Percentiles rank a stretch among this genome's conserved stretches.
phyloP scores from a whole-genome alignment of 2,888 invertebrate species.

The Nemapogon koenigi region DNA sequence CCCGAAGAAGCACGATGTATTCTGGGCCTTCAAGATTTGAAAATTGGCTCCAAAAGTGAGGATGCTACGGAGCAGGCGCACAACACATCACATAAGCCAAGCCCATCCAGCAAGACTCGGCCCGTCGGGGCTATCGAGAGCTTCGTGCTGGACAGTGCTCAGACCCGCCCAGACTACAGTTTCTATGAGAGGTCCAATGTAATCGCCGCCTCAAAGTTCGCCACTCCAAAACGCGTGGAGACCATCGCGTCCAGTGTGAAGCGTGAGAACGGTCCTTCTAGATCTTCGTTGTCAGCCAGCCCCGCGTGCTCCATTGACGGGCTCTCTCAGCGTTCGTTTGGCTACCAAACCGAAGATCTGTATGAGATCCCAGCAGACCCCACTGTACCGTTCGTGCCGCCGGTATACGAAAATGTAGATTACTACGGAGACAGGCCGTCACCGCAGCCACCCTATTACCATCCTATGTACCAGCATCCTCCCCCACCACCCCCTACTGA shows the following conservation, averaged over 20 bases:
- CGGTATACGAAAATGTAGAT: slow-evolving; percentile 84
- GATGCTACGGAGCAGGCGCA: slow-evolving; percentile 60
- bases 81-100: slow-evolving; percentile 39
- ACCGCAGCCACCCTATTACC: slow-evolving; percentile 68
- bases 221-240: slow-evolving; percentile 77
- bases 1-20: slow-evolving; percentile 53
- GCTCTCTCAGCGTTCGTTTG: slow-evolving; percentile 65
- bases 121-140: slow-evolving; percentile 71
- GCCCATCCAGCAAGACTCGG: slow-evolving; percentile 50
- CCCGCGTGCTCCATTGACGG: slow-evolving; percentile 68
- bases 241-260: slow-evolving; percentile 59
- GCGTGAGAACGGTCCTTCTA: slow-evolving; percentile 45
- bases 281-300: slow-evolving; percentile 51
- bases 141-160: slow-evolving; percentile 65
- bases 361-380: slow-evolving; percentile 53
- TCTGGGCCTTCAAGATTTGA: slow-evolving; percentile 57
- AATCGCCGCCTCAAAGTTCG: slow-evolving; percentile 79
- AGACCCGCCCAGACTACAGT: slow-evolving; percentile 54
- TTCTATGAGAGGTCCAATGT: slow-evolving; percentile 75
- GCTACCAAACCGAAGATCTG: slow-evolving; percentile 52
- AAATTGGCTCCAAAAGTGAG: slow-evolving; percentile 56
- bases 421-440: slow-evolving; percentile 71
- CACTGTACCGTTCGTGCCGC: slow-evolving; percentile 36
- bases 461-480: slow-evolving; percentile 57
- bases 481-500: slow-evolving; percentile 40